phyloP scores from a whole-genome alignment of 2,888 invertebrate species.

The Anthophora plumipes region DNA sequence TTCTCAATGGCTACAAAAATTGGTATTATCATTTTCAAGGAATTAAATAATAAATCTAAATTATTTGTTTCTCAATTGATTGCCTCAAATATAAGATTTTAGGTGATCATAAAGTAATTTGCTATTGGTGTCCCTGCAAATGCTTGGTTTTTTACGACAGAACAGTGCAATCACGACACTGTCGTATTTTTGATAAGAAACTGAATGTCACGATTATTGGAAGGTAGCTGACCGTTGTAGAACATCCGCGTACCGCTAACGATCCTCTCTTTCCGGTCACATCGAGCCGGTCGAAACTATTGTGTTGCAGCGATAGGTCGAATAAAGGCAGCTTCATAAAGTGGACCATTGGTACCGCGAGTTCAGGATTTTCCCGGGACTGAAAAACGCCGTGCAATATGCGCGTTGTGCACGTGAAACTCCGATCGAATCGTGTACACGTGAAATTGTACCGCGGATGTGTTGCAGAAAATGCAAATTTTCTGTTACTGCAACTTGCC shows the following conservation, averaged over 20 bases:
- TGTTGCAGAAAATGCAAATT: conserved; percentile 14
- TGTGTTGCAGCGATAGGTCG: conserved; percentile 37
- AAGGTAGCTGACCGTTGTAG: conserved; percentile 26
- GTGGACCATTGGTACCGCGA: conserved; percentile 19
- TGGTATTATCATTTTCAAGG: no score
- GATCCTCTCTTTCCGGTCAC: conserved; percentile 31
- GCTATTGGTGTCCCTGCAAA: no score
- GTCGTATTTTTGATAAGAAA: conserved; percentile 11
- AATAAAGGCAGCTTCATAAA: conserved; percentile 17
- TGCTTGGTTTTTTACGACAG: neutral
- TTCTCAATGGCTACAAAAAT: no score
- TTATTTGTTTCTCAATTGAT: no score
- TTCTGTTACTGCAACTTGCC: neutral
- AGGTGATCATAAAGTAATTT: no score
- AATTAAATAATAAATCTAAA: no score
- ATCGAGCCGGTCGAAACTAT: conserved; percentile 19
- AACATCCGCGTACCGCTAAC: conserved; percentile 26
- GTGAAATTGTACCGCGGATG: neutral
- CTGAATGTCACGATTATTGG: conserved; percentile 10
- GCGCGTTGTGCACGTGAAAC: neutral
- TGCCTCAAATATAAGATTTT: no score
- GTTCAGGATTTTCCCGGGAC: conserved; percentile 27
- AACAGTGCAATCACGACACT: neutral
- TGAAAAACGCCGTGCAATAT: conserved; percentile 21
- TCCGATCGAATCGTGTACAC: conserved; percentile 8